Evolutionary conservation across 2,797 vertebrate species (phyloP), one percentile per base, ranked within the genome.

Genomic region (Pseudochirops corinnae): DNA sequence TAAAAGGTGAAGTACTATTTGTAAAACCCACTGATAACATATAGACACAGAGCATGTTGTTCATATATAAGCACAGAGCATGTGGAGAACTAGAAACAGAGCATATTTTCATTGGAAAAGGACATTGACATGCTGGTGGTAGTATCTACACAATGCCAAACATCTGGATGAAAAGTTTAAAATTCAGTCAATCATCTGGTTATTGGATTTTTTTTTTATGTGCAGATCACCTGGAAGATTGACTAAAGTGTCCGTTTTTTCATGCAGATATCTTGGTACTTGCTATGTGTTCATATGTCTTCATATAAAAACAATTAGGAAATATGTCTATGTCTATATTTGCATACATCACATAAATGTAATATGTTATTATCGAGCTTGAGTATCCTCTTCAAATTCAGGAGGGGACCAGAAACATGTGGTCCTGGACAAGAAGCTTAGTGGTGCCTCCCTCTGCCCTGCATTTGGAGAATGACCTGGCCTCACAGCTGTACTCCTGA

Each of bases 81-180:
- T 26, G 5, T 26, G 14, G 62, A 50, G 82, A 90, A 95, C 95
- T 95, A 91, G 50, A 92, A 95, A 95, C 1, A 92, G 21, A 92
- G 21, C 39, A 91, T 56, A 39, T 56, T 90, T n/a, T 56, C 58
- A 87, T 53, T 87, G 39, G 91, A 31, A 56, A 50, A 5, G 46
- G 91, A 33, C 28, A 60, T 46, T 82, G 46, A 46, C n/a, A 55
- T 29, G 33, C 26, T 57, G 53, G 24, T 87, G 74, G 39, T 39
- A 87, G 39, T 46, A 53, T 58, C 93, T 53, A 0, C 33, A 62
- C 91, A 31, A 96, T 7, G 50, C 28, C 28, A 92, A 57, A 92
- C 33, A 33, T 95, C 95, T 91, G 29, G 26, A 55, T 96, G 74
- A 18, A 14, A 52, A 87, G 46, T 94, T 60, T 92, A 91, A 93